Percentiles rank a stretch among this genome's conserved stretches.
Evolutionary conservation across 35 echinoderm and acorn worm genomes (phyloP).

Genomic region (Heliocidaris tuberculata): DNA sequence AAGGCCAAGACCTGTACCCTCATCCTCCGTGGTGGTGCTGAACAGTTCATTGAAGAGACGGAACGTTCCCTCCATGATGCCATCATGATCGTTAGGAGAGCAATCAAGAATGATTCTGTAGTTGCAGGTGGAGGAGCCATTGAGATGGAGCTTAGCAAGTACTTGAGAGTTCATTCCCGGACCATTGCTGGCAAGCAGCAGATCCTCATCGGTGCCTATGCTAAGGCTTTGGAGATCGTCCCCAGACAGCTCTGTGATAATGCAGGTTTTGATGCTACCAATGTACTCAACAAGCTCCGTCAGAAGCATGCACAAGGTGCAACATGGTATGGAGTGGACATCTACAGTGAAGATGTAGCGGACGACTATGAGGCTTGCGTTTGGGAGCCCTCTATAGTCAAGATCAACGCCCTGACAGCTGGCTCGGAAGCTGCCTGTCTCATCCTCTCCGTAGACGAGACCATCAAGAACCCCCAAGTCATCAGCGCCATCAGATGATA

Average conservation of each 20-base stretch:
- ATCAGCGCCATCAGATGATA: constrained; percentile 68
- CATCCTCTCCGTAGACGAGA: constrained; percentile 95
- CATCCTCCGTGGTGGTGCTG: constrained; percentile 90
- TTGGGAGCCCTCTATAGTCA: constrained; percentile 96
- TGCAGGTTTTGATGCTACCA: constrained; percentile 98
- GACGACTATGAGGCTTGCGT: constrained; percentile 96
- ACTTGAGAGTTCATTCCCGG: constrained; percentile 85
- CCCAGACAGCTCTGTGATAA: constrained; percentile 97
- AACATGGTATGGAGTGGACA: constrained; percentile 98
- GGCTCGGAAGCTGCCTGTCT: constrained; percentile 94
- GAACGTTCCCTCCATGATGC: constrained; percentile 97
- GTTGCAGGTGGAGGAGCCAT: constrained; percentile 98
- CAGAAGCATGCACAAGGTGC: constrained; percentile 99
- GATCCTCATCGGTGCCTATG: constrained; percentile 94
- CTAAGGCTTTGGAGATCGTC: constrained; percentile 94
- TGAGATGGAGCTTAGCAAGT: constrained; percentile 99
- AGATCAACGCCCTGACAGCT: constrained; percentile 97
- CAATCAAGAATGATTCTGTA: constrained; percentile 98
- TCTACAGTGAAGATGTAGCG: constrained; percentile 86
- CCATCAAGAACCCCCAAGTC: constrained; percentile 97
- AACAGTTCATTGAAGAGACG: constrained; percentile 99
- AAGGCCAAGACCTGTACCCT: constrained; percentile 98
- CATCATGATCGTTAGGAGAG: constrained; percentile 99
- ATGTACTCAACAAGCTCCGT: constrained; percentile 94
- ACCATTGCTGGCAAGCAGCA: constrained; percentile 98